These are phyloP conservation scores for Chinchilla lanigera DNA, from an alignment of 2,113 vertebrate species.

Conservation along the genomic window DNA sequence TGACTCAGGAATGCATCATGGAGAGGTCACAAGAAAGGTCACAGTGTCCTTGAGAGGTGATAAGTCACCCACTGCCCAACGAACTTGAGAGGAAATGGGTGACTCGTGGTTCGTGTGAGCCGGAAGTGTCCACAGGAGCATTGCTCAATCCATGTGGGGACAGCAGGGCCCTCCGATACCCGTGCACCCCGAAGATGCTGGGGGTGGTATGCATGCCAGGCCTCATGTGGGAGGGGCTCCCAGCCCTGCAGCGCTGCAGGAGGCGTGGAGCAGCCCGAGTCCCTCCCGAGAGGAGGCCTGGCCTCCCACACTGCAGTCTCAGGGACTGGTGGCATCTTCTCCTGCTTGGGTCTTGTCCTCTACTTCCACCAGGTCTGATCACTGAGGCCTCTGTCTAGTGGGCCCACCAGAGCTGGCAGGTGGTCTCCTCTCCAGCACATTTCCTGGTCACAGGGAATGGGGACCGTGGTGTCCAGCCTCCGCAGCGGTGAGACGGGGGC, in stretches of 20 bases:
- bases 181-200: neutral
- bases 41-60: constrained; percentile 17
- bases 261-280: neutral
- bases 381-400: rapidly evolving
- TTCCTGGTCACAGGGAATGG: neutral
- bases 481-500: neutral
- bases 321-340: no score
- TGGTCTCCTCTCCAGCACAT: no score
- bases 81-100: constrained; percentile 23
- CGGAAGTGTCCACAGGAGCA: neutral
- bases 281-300: neutral
- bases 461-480: rapidly evolving
- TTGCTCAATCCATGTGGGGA: neutral
- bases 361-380: neutral
- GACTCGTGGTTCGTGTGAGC: neutral
- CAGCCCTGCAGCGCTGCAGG: neutral
- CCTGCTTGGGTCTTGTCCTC: neutral
- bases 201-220: neutral
- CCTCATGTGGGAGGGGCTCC: neutral
- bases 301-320: neutral
- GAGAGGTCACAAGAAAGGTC: constrained; percentile 32
- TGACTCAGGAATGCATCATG: constrained; percentile 26
- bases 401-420: no score
- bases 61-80: neutral
- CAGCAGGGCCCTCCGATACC: neutral